Evolutionary conservation across 1,140 invertebrate species (phyloP), one percentile per base, ranked within the genome.

Genomic region (Megalopta genalis): DNA sequence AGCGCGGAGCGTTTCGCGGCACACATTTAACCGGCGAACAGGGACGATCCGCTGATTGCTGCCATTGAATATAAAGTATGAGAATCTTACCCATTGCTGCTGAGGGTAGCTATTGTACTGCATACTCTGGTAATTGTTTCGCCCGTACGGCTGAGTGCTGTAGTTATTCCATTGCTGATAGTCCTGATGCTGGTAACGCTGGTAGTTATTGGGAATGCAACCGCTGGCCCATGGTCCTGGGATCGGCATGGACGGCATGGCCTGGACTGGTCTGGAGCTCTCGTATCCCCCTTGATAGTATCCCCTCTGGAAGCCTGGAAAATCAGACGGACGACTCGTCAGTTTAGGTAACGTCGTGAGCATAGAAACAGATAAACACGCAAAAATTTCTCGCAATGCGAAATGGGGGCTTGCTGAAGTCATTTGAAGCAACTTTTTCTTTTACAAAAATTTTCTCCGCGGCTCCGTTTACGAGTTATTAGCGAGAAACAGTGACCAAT

Each of bases 301-400:
- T 0, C 85, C 84, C 74, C 85, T 90, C 25, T 87, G 90, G 74
- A 90, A 91, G 23, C 87, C 90, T 91, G 81, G 9, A 88, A 57
- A 57, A 7, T 23, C 54, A n/a, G 21, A n/a, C 54, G 54, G n/a
- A 23, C 8, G 21, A 2, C 8, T 57, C 54, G 54, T 57, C 7
- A n/a, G 6, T 57, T 7, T 57, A n/a, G n/a, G n/a, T n/a, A n/a
- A n/a, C n/a, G n/a, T n/a, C n/a, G n/a, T n/a, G n/a, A n/a, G n/a
- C n/a, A n/a, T n/a, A n/a, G n/a, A n/a, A n/a, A n/a, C n/a, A n/a
- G n/a, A n/a, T n/a, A n/a, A n/a, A n/a, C n/a, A n/a, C n/a, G n/a
- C n/a, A n/a, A n/a, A n/a, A n/a, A n/a, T n/a, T n/a, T n/a, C n/a
- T n/a, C n/a, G n/a, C n/a, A n/a, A n/a, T n/a, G n/a, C n/a, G n/a